A percentile compares a stretch with the other conserved stretches of the same genome.
Evolutionary conservation across 2,888 invertebrate genomes (phyloP).

Genomic region (Trachelus stipa): DNA sequence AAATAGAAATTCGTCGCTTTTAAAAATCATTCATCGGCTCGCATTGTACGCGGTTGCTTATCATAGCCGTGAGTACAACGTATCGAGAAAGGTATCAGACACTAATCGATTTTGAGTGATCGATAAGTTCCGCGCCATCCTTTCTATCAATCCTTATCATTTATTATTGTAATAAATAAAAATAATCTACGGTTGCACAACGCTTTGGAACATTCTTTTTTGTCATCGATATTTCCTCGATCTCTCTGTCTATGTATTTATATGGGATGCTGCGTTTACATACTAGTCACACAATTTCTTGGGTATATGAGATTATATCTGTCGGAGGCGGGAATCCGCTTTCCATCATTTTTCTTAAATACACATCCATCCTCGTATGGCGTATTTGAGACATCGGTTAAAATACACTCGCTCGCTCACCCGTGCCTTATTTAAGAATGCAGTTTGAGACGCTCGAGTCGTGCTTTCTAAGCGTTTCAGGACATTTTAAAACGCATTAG

Average conservation of each 20-base stretch:
- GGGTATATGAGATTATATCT: background rate
- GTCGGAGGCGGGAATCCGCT: background rate
- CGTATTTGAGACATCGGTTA: background rate
- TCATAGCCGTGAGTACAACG: background rate
- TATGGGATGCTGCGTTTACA: background rate
- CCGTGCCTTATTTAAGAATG: background rate
- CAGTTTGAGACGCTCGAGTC: background rate
- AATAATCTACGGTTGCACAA: background rate
- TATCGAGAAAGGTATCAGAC: background rate
- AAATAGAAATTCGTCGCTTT: background rate
- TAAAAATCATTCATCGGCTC: background rate
- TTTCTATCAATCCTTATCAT: background rate
- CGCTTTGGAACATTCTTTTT: background rate
- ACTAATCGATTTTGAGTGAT: background rate
- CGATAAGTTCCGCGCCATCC: background rate
- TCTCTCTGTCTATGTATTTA: background rate
- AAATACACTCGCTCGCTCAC: background rate
- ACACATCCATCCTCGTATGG: background rate
- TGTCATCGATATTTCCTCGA: background rate
- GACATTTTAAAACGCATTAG: background rate
- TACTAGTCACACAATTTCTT: background rate
- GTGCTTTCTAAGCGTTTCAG: background rate
- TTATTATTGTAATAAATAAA: background rate
- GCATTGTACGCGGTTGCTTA: background rate
- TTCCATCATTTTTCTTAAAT: background rate